Evolutionary conservation across 2,797 vertebrate genomes (phyloP).

Genomic region (Siniperca undulata): DNA sequence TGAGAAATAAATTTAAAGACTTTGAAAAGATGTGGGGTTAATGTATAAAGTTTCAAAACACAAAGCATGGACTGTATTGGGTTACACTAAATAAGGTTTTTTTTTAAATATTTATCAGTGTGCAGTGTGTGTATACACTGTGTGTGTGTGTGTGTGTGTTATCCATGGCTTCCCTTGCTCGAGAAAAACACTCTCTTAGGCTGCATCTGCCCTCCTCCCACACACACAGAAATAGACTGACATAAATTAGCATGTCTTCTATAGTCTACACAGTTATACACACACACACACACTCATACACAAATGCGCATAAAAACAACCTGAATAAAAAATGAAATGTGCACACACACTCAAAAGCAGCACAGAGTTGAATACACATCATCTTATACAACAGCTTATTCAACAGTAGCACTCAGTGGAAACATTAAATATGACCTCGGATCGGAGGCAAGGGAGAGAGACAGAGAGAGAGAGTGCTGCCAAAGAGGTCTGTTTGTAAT

Average conservation of each 20-base stretch:
- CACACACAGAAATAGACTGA: slow-evolving; percentile 51
- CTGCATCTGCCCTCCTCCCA: slow-evolving; percentile 43
- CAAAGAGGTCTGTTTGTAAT: slow-evolving; percentile 19
- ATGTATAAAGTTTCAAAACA: neutral
- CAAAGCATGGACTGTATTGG: neutral
- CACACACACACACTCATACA: slow-evolving; percentile 18
- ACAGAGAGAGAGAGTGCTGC: neutral
- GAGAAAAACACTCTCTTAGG: slow-evolving; percentile 29
- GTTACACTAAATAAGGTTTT: neutral
- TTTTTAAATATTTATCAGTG: neutral
- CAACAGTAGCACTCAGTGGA: slow-evolving; percentile 31
- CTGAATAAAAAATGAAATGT: neutral
- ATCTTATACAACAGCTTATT: slow-evolving; percentile 54
- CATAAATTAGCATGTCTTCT: slow-evolving; percentile 36
- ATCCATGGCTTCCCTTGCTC: slow-evolving; percentile 8
- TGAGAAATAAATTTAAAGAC: neutral
- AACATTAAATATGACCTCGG: slow-evolving; percentile 37
- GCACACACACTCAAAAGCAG: slow-evolving; percentile 25
- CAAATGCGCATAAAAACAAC: slow-evolving; percentile 16
- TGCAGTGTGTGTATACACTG: neutral
- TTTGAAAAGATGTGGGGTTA: too few species aligned
- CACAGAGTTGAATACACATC: slow-evolving; percentile 19
- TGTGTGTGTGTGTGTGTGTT: neutral
- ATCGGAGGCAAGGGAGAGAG: neutral
- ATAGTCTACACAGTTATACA: slow-evolving; percentile 14